Conservation (phyloP, 1,140 invertebrate genomes). For the Leguminivora glycinivorella region DNA sequence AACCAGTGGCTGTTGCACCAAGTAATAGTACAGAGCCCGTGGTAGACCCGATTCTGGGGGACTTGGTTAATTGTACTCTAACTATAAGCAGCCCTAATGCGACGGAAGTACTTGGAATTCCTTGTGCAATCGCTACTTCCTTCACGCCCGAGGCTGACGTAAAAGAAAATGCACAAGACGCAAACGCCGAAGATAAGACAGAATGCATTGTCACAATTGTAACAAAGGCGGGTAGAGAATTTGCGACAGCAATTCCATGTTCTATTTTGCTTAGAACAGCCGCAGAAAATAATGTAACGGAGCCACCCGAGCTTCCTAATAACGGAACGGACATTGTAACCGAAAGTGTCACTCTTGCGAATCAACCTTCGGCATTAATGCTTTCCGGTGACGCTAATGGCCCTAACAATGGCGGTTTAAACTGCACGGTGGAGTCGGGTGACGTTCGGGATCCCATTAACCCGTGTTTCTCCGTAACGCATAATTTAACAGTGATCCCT, state of each 20-base stretch:
- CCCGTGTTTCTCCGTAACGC: conserved; percentile 63
- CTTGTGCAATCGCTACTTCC: conserved; percentile 76
- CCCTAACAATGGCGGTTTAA: conserved; percentile 35
- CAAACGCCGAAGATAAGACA: conserved; percentile 55
- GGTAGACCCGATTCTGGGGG: conserved; percentile 66
- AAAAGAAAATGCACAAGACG: conserved; percentile 50
- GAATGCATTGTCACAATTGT: conserved; percentile 73
- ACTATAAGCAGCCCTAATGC: conserved; percentile 64
- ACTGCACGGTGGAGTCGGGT: conserved; percentile 54
- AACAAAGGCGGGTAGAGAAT: conserved; percentile 66
- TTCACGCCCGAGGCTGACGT: conserved; percentile 70
- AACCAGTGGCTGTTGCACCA: conserved; percentile 67
- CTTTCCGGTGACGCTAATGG: conserved; percentile 37
- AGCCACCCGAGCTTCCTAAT: conserved; percentile 45
- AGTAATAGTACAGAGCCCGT: conserved; percentile 52
- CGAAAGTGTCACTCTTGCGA: conserved; percentile 34
- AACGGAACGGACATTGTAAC: conserved; percentile 32
- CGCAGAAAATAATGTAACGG: conserved; percentile 72
- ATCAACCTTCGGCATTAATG: conserved; percentile 49
- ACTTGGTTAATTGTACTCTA: conserved; percentile 73
- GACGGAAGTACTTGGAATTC: conserved; percentile 72
- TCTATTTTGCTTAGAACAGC: conserved; percentile 67
- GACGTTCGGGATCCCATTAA: conserved; percentile 66
- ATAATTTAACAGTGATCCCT: conserved; percentile 65
- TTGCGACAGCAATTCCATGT: conserved; percentile 75